These are phyloP conservation scores for Axea sp. DNA, from an alignment of 2,888 invertebrate genomes.

Conservation along the genomic window DNA sequence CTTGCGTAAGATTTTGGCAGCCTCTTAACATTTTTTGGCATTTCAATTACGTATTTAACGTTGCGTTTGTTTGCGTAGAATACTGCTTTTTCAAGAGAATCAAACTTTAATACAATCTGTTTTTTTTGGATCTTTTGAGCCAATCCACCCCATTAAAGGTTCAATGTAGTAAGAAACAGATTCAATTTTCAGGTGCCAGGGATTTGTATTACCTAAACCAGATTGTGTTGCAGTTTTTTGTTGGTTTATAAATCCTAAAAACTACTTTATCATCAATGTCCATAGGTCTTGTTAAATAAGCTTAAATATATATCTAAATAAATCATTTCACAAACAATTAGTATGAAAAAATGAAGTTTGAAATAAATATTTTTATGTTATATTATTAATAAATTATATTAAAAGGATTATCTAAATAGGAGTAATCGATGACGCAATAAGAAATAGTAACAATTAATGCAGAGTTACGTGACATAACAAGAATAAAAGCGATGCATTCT, in stretches of 20 bases:
- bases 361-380: conserved; percentile 2
- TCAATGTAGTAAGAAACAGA: conserved; percentile 1
- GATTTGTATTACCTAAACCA: conserved; percentile 2
- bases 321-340: conserved; percentile 1
- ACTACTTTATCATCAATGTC: conserved; percentile 1
- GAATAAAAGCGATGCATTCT: neutral
- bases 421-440: neutral
- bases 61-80: conserved; percentile 8
- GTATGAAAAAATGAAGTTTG: conserved; percentile 1
- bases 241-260: conserved; percentile 2
- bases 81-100: conserved; percentile 10
- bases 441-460: conserved; percentile 10
- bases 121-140: conserved; percentile 2
- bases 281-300: conserved; percentile 1
- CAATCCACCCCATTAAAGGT: conserved; percentile 1
- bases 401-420: neutral
- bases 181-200: conserved; percentile 1
- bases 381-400: neutral
- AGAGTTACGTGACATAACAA: conserved; percentile 1
- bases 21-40: conserved; percentile 10
- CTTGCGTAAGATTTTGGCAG: conserved; percentile 10
- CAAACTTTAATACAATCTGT: conserved; percentile 9
- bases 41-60: conserved; percentile 7
- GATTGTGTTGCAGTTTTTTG: conserved; percentile 2
- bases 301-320: conserved; percentile 2